Conservation (phyloP, 2,797 vertebrate genomes). For the Sebastes cheni region DNA sequence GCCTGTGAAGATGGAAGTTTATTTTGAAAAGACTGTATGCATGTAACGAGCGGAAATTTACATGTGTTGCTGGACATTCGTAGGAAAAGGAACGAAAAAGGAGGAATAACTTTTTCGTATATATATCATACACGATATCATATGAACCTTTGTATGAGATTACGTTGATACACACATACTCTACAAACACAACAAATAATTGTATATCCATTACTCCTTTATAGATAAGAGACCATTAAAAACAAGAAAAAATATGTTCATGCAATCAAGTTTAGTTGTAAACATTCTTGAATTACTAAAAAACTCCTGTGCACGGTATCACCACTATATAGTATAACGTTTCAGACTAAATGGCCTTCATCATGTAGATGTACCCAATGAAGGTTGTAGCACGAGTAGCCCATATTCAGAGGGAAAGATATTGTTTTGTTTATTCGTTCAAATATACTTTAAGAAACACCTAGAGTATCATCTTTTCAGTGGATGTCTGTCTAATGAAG, state of each 20-base stretch:
- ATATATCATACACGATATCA: too few relatives aligned
- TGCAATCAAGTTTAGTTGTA: background rate
- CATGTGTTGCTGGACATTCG: too few relatives aligned
- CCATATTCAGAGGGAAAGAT: background rate
- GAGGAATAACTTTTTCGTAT: too few relatives aligned
- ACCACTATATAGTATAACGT: background rate
- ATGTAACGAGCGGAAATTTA: too few relatives aligned
- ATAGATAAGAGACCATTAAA: background rate
- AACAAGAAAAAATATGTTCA: background rate
- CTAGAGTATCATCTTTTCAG: background rate
- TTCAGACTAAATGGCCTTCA: background rate
- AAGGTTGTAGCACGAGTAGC: background rate
- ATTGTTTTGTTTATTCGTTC: background rate
- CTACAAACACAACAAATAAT: background rate
- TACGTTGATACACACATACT: background rate
- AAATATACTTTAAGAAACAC: background rate
- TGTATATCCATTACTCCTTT: background rate
- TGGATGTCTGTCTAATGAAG: background rate
- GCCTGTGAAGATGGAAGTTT: too few relatives aligned
- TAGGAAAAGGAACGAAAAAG: rapidly evolving
- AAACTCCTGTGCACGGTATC: background rate
- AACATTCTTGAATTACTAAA: background rate
- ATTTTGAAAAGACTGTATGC: too few relatives aligned
- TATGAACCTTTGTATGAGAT: background rate
- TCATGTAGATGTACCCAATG: background rate